Percentiles rank a stretch among this genome's conserved stretches.
These are phyloP conservation scores for Eretmocerus hayati DNA, from an alignment of 2,888 invertebrate species.

Conservation along the genomic window DNA sequence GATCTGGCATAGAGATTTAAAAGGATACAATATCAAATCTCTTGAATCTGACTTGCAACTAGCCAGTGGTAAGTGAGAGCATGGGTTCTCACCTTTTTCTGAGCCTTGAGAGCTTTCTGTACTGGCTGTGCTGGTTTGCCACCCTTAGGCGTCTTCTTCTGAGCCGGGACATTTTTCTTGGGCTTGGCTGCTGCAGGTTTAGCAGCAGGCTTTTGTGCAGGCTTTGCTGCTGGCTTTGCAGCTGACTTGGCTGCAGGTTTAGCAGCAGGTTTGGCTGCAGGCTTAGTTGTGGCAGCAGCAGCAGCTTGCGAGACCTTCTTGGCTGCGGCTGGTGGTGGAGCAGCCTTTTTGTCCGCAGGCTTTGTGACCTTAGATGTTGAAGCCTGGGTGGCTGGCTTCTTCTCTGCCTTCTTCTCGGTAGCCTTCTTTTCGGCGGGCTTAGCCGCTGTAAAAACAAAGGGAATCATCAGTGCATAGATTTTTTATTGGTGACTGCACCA, in stretches of 20 bases:
- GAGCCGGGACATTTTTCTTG: conserved; percentile 34
- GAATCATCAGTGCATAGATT: not conserved
- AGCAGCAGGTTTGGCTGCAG: conserved; percentile 34
- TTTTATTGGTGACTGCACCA: not conserved
- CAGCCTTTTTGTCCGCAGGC: conserved; percentile 39
- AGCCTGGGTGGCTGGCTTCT: conserved; percentile 49
- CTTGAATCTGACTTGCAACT: too few relatives aligned
- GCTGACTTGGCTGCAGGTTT: conserved; percentile 41
- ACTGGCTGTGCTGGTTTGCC: conserved; percentile 52
- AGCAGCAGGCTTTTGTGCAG: conserved; percentile 31
- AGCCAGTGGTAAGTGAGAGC: too few relatives aligned
- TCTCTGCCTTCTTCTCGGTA: conserved; percentile 52
- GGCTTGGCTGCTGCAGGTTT: conserved; percentile 30
- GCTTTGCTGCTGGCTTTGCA: conserved; percentile 35
- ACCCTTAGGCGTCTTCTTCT: conserved; percentile 42
- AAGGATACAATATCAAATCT: too few relatives aligned
- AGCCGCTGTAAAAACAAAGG: conserved; percentile 45
- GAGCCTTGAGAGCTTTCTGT: conserved; percentile 75
- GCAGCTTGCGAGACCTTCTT: conserved; percentile 45
- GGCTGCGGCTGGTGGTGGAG: conserved; percentile 47
- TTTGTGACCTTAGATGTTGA: conserved; percentile 44
- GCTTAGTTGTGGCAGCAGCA: conserved; percentile 34
- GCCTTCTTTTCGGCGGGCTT: conserved; percentile 36
- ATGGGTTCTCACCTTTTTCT: conserved; percentile 72
- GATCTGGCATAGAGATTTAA: too few relatives aligned